Base-by-base conservation (phyloP, 2,113 vertebrate species). In the Chlorodrepanis virens region DNA sequence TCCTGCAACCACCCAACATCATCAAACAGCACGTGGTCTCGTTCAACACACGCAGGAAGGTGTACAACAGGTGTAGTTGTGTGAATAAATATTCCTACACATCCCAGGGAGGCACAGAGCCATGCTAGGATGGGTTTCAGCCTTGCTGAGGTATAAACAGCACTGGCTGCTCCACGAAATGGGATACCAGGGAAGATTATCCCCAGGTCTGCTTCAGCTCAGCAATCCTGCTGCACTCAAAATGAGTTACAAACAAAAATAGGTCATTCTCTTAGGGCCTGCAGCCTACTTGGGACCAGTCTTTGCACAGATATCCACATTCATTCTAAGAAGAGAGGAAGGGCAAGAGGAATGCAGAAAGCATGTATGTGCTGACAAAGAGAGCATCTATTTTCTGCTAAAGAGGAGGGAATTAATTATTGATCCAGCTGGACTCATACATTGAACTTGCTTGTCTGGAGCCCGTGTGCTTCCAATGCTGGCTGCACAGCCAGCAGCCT, bases 391-490 rank as follows among this genome's bases (percentile, higher is more conserved):
- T 74, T 91, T 96, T 94, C 78, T 70, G 39, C 92, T 91, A 31
- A 92, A 96, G 88, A 90, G 72, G 49, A 89, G 54, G 68, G 72
- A 95, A 97, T 97, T 96, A 96, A 96, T 95, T 97, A 96, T 96
- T 97, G 97, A 97, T 96, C 87, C 69, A 52, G 79, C 69, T 61
- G 94, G 95, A 90, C 89, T 70, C 3, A 0, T 72, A 70, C 84
- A 87, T 90, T 17, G 18, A 93, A 94, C 72, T 37, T 37, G 6
- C 79, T 74, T 9, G 6, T 82, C 77, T 89, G 92, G 92, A 95
- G 94, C 45, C 88, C 11, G 13, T 3, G 45, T 53, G 52, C 59
- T 54, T 76, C 57, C 1, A 0, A 60, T 2, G 8, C 65, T 8
- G 29, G 33, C 82, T 86, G 79, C 85, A 39, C 40, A 47, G 67